Evolutionary conservation across 2,113 vertebrate species (phyloP), one percentile per base, ranked within the genome.

Genomic region (Oryzias celebensis): DNA sequence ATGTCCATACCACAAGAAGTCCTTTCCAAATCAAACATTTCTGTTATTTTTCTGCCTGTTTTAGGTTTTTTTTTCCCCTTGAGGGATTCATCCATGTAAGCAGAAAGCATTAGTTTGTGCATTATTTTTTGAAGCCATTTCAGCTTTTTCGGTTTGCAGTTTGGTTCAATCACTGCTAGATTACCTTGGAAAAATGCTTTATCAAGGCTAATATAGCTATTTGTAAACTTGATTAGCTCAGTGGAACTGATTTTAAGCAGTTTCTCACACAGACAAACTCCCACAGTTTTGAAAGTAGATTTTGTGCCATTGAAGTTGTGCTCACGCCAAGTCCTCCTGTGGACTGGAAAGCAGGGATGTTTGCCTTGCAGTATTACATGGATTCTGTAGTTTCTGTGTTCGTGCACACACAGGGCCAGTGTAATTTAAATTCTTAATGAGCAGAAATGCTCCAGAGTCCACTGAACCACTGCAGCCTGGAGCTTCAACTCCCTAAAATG

Each of bases 1-100:
- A 84, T 76, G 77, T 87, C 77, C 68, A 69, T 84, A 68, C 69
- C 52, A 73, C 24, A 76, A 24, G 23, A 74, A 81, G 73, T 72
- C 58, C 41, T 69, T 73, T 53, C 50, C 55, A 58, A 73, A 81
- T 42, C 63, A 12, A 80, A 61, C 43, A 64, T 82, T 62, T 45
- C 12, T 71, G 58, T 70, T 58, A 44, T 77, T 80, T 83, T 48
- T 28, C 3, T 47, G 8, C n/a, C n/a, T 65, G 18, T 71, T 71
- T 55, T 22, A 43, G 43, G 10, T 57, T 42, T 31, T 71, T 65
- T 55, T 48, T 10, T 36, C 2, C 8, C 8, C 31, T 36, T 45
- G 22, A 62, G 24, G 46, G 59, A 55, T 24, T 49, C 48, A 73
- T 10, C 57, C 52, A 52, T 74, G 61, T 55, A 47, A 23, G 44